Conservation (phyloP, 2,113 vertebrate genomes). For the Cromileptes altivelis region DNA sequence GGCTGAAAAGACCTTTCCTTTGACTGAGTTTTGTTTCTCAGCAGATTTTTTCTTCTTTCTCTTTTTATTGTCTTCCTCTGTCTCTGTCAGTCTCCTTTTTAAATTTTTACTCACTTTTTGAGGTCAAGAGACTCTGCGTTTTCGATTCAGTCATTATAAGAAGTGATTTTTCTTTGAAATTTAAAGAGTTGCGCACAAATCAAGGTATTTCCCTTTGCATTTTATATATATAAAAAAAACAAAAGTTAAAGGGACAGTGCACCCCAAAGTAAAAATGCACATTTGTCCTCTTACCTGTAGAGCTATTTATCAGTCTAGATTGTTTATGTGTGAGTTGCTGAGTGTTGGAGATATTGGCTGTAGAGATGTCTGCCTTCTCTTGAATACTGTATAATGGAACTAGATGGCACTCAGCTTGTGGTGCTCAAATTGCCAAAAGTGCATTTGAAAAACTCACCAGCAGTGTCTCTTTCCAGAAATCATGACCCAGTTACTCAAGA, state of each 20-base stretch:
- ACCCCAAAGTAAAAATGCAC: no score
- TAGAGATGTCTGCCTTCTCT: no score
- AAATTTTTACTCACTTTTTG: background rate
- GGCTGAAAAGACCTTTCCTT: slow-evolving; percentile 27
- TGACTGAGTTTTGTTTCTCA: slow-evolving; percentile 15
- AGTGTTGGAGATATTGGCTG: no score
- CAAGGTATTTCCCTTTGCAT: background rate
- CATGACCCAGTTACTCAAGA: no score
- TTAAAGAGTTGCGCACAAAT: background rate
- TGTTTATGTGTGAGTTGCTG: no score
- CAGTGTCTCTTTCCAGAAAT: no score
- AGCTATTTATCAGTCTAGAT: no score
- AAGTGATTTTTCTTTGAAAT: background rate
- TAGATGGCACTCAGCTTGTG: no score
- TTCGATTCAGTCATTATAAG: background rate
- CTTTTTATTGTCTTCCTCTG: background rate
- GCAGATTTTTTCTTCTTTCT: slow-evolving; percentile 3
- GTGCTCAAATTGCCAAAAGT: no score
- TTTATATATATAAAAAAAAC: background rate
- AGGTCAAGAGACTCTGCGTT: background rate
- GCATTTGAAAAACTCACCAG: no score
- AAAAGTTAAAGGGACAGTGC: background rate
- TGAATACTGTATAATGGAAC: no score
- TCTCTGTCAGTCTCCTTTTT: background rate
- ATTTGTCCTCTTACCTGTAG: no score